Evolutionary conservation across 2,797 vertebrate species (phyloP).

Genomic region (Cyprinella venusta): DNA sequence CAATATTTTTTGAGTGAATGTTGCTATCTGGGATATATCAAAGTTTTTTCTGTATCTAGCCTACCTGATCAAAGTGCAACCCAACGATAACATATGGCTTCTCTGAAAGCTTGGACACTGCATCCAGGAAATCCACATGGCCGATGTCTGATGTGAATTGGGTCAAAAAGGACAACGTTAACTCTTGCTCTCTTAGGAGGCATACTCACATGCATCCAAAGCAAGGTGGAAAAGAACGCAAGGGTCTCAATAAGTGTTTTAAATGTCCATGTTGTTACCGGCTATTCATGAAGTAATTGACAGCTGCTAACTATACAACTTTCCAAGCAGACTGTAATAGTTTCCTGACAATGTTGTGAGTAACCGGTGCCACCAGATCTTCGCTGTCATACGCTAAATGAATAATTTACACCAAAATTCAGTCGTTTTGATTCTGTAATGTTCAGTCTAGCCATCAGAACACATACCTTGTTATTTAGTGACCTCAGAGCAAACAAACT

Average conservation of each 20-base stretch:
- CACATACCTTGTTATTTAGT: neutral
- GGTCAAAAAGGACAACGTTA: constrained; percentile 67
- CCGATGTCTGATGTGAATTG: constrained; percentile 84
- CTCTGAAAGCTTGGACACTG: constrained; percentile 77
- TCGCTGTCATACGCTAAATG: neutral
- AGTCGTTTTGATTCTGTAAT: neutral
- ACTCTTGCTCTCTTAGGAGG: too few relatives aligned
- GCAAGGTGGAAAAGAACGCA: neutral
- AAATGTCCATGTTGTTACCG: neutral
- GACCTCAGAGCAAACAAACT: too few relatives aligned
- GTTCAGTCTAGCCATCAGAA: neutral
- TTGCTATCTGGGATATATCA: neutral
- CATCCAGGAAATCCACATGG: constrained; percentile 93
- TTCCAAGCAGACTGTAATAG: neutral
- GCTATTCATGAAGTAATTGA: neutral
- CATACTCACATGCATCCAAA: neutral
- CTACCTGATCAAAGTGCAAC: constrained; percentile 96
- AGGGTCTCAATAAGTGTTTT: neutral
- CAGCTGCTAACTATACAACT: neutral
- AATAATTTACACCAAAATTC: neutral
- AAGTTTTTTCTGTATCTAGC: neutral
- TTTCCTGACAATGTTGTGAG: neutral
- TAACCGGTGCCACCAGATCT: neutral
- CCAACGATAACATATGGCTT: constrained; percentile 93
- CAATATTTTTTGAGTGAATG: too few relatives aligned